These are phyloP conservation scores for Trichogramma evanescens DNA, from an alignment of 2,888 invertebrate species.

Conservation along the genomic window DNA sequence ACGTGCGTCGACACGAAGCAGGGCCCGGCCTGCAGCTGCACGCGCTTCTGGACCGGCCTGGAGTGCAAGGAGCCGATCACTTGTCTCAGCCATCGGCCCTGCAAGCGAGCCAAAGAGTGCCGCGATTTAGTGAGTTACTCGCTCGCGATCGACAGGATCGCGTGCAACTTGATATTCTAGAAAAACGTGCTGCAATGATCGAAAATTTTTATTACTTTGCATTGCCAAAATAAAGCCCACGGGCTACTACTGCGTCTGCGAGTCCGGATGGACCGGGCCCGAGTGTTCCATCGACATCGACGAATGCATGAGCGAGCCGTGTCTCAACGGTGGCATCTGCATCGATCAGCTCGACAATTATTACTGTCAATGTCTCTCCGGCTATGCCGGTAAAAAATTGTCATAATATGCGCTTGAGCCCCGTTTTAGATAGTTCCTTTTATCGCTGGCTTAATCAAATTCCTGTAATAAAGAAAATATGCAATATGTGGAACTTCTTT, in stretches of 20 bases:
- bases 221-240: constrained; percentile 40
- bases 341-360: constrained; percentile 51
- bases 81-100: constrained; percentile 50
- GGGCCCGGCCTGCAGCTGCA: constrained; percentile 37
- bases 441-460: neutral
- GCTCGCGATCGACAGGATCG: neutral
- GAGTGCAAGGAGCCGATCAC: constrained; percentile 48
- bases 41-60: constrained; percentile 39
- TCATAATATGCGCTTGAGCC: neutral
- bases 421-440: neutral
- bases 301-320: constrained; percentile 55
- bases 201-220: neutral
- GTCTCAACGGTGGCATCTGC: constrained; percentile 62
- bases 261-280: constrained; percentile 61
- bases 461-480: neutral
- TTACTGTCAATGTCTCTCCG: constrained; percentile 55
- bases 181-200: neutral
- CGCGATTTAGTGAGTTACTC: constrained; percentile 58
- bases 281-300: constrained; percentile 54
- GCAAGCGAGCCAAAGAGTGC: constrained; percentile 57
- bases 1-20: constrained; percentile 41
- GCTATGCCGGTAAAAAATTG: constrained; percentile 52
- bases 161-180: neutral
- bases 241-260: constrained; percentile 64
- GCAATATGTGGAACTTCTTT: too few species aligned